phyloP scores from a whole-genome alignment of 2,888 invertebrate genomes.

The Metopia argyrocephala region DNA sequence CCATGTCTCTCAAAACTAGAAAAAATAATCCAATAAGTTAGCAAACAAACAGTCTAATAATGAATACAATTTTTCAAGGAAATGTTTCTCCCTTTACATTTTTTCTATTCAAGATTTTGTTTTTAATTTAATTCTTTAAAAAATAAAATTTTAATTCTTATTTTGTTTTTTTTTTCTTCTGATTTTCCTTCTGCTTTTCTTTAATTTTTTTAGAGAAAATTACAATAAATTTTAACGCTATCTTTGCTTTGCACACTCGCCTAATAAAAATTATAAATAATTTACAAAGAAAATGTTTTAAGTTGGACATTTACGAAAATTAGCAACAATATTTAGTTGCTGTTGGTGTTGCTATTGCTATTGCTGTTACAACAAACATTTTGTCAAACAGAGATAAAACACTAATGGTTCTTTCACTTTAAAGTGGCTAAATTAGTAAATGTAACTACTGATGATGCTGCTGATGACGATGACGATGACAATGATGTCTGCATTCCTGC shows the following conservation, averaged over 20 bases:
- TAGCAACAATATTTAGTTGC: slow-evolving; percentile 34
- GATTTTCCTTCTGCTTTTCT: background rate
- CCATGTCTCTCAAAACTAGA: no score
- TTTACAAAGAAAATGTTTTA: background rate
- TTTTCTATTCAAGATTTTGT: no score
- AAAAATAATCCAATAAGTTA: no score
- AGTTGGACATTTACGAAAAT: slow-evolving; percentile 23
- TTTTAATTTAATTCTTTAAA: background rate
- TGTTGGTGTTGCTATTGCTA: background rate
- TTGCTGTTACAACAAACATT: slow-evolving; percentile 32
- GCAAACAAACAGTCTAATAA: no score
- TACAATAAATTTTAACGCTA: slow-evolving; percentile 20
- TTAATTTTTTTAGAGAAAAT: background rate
- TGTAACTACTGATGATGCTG: background rate
- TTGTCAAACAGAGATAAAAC: slow-evolving; percentile 41
- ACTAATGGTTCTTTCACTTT: slow-evolving; percentile 41
- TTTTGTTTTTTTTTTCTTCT: background rate
- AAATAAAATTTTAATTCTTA: background rate
- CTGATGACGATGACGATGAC: no score
- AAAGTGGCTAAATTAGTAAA: slow-evolving; percentile 54
- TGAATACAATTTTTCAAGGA: no score
- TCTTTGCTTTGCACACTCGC: slow-evolving; percentile 20
- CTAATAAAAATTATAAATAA: slow-evolving; percentile 12
- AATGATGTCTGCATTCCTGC: slow-evolving; percentile 31
- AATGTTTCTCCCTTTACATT: no score